phyloP scores from a whole-genome alignment of 2,113 vertebrate genomes.

The Noctilio leporinus region DNA sequence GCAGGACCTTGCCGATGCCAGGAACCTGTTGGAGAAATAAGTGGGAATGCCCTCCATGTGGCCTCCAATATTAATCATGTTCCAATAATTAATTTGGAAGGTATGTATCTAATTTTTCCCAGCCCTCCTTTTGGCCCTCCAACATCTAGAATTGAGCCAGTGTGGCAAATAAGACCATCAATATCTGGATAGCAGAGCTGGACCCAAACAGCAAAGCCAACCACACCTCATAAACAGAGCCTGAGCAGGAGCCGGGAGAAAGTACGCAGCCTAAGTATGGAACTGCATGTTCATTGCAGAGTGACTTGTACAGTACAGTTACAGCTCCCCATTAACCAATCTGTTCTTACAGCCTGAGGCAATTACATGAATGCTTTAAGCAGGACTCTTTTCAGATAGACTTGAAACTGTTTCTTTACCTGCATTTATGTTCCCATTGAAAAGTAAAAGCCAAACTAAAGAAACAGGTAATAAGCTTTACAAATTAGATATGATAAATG shows the following conservation, averaged over 20 bases:
- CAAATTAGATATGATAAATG: background rate
- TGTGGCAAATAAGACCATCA: background rate
- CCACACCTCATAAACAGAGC: background rate
- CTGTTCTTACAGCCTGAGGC: background rate
- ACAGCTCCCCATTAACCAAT: background rate
- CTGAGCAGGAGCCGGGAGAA: background rate
- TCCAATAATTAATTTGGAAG: background rate
- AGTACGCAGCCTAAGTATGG: background rate
- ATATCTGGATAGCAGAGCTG: background rate
- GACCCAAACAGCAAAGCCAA: background rate
- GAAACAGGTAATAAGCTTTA: background rate
- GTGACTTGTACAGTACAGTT: background rate
- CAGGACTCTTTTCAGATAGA: background rate
- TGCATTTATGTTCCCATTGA: background rate
- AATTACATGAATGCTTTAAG: background rate
- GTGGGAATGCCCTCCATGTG: background rate
- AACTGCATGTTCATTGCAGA: background rate
- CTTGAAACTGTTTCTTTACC: background rate
- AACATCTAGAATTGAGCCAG: background rate
- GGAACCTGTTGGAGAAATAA: background rate
- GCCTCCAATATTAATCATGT: background rate
- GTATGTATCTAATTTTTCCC: background rate
- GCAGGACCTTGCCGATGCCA: background rate
- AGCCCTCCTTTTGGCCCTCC: background rate
- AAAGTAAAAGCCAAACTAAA: slow-evolving; percentile 13